Percentiles rank a stretch among this genome's conserved stretches.
These are phyloP conservation scores for Alligator sinensis DNA, from an alignment of 2,113 vertebrate genomes.

Conservation along the genomic window DNA sequence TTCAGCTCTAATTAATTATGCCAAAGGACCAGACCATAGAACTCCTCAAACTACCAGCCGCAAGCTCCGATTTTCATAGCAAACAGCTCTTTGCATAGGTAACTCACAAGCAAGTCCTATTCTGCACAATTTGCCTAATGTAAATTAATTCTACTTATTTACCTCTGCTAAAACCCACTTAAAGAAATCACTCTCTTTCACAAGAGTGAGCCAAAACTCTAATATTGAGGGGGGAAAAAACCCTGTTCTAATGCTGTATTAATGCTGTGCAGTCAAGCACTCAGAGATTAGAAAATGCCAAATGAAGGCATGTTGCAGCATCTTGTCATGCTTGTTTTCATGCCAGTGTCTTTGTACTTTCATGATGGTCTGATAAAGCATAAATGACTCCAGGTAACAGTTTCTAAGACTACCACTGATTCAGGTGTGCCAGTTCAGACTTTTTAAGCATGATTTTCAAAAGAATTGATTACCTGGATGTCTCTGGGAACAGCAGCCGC, in stretches of 20 bases:
- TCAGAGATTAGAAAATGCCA: not conserved
- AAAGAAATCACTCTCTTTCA: not conserved
- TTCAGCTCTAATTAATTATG: not conserved
- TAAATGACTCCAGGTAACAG: not conserved
- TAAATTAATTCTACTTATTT: not conserved
- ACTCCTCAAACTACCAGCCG: not conserved
- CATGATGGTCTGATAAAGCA: not conserved
- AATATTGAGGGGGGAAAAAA: not conserved
- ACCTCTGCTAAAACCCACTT: not conserved
- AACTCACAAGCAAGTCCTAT: not conserved
- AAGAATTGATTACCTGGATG: not conserved
- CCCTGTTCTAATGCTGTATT: not conserved
- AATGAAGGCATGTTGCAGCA: not conserved
- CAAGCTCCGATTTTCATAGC: not conserved
- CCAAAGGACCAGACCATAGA: not conserved
- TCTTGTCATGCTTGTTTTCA: not conserved
- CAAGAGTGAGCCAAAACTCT: not conserved
- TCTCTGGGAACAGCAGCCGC: not conserved
- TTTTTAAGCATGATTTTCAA: not conserved
- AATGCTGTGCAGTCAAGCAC: not conserved
- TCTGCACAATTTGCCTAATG: not conserved
- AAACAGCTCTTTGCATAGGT: not conserved
- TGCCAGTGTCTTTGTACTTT: not conserved
- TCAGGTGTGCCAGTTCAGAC: too few species aligned
- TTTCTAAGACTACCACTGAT: not conserved